Evolutionary conservation across 1,140 invertebrate species (phyloP).

Genomic region (Brachionus rotundiformis): DNA sequence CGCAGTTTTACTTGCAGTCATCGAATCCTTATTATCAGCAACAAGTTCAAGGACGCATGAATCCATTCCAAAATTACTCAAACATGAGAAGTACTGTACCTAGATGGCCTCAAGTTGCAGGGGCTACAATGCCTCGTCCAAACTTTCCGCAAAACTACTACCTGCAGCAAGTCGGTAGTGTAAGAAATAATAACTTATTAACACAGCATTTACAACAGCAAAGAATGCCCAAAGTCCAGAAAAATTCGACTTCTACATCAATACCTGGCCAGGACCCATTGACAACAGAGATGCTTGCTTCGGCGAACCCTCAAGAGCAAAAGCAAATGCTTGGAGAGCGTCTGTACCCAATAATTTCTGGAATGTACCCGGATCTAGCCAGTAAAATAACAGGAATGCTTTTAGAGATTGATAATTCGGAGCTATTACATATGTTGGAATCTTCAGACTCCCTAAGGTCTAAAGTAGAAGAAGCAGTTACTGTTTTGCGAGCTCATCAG

Average conservation of each 20-base stretch:
- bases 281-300: conserved; percentile 23
- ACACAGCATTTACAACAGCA: not conserved
- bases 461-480: conserved; percentile 67
- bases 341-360: conserved; percentile 90
- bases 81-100: not conserved
- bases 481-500: conserved; percentile 49
- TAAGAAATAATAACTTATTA: not conserved
- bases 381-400: conserved; percentile 99
- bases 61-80: not conserved
- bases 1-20: conserved; percentile 1
- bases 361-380: conserved; percentile 86
- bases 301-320: conserved; percentile 71
- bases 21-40: conserved; percentile 17
- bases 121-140: not conserved
- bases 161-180: not conserved
- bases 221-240: not conserved
- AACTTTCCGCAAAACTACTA: not conserved
- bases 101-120: not conserved
- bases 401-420: conserved; percentile 98
- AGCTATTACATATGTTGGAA: conserved; percentile 96
- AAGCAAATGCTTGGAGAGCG: conserved; percentile 98
- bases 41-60: not conserved
- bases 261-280: conserved; percentile 46
- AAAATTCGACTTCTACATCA: not conserved
- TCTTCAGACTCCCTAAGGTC: conserved; percentile 90